Conservation (phyloP, 1,140 invertebrate genomes). For the Diplogasteroides magnus region DNA sequence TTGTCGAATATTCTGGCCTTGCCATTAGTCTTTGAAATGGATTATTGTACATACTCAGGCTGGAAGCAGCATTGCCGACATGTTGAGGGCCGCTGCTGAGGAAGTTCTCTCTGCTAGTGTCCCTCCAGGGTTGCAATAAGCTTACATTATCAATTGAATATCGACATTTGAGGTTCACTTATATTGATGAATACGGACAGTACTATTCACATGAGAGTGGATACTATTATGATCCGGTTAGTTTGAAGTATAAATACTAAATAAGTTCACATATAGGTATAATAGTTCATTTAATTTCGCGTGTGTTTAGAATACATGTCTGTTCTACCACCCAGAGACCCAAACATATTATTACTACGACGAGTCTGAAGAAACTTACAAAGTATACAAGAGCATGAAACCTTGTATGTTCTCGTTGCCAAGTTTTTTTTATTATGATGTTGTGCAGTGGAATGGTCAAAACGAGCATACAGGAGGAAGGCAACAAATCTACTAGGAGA, state of each 20-base stretch:
- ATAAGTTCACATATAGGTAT: neutral
- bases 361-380: neutral
- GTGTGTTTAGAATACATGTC: neutral
- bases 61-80: neutral
- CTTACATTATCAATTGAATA: too few species aligned
- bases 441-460: neutral
- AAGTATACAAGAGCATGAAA: neutral
- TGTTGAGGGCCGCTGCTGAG: neutral
- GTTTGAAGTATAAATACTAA: too few species aligned
- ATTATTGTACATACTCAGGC: too few species aligned
- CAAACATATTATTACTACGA: conserved; percentile 1
- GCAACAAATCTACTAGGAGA: neutral
- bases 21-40: too few species aligned
- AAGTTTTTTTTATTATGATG: neutral
- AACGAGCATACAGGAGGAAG: neutral
- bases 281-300: neutral
- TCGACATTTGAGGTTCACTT: too few species aligned
- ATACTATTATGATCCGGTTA: neutral
- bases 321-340: neutral
- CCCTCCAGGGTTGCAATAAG: neutral
- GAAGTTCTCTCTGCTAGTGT: neutral
- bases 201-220: neutral
- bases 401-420: neutral
- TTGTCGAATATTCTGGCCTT: too few species aligned
- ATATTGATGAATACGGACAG: neutral